Conservation (phyloP, 2,888 invertebrate species). For the Archips xylosteana region DNA sequence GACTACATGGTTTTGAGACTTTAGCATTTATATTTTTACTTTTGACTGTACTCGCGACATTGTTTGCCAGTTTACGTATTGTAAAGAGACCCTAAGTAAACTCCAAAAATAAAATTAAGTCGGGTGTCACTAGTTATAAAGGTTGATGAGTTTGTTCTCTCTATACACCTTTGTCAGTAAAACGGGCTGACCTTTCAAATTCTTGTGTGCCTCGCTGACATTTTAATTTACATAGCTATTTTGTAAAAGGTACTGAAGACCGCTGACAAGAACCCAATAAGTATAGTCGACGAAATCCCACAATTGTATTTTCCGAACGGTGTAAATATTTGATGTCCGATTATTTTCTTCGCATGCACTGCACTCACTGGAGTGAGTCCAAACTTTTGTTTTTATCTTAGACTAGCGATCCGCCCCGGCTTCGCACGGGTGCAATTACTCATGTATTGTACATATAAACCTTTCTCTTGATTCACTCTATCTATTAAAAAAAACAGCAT, state of each 20-base stretch:
- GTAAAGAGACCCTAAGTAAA: conserved; percentile 46
- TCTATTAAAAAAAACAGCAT: too few relatives aligned
- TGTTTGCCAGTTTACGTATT: conserved; percentile 50
- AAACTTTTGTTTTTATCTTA: not conserved
- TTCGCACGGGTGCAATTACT: too few relatives aligned
- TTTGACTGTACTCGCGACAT: conserved; percentile 40
- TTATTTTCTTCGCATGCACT: not conserved
- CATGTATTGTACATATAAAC: too few relatives aligned
- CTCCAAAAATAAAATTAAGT: conserved; percentile 38
- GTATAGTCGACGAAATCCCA: not conserved
- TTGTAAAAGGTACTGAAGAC: conserved; percentile 9
- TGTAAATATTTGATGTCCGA: not conserved
- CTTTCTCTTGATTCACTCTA: too few relatives aligned
- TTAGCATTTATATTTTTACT: not conserved
- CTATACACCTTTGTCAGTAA: conserved; percentile 15
- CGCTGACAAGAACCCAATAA: conserved; percentile 10
- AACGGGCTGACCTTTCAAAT: conserved; percentile 8
- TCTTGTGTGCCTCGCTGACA: conserved; percentile 6
- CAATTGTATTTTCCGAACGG: not conserved
- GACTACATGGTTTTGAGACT: not conserved
- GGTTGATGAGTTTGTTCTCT: conserved; percentile 26
- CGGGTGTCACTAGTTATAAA: conserved; percentile 19
- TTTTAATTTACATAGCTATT: conserved; percentile 23
- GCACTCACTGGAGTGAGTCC: not conserved
- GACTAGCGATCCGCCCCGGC: too few relatives aligned